Base-by-base conservation (phyloP, 1,140 invertebrate species). In the Halesus radiatus region DNA sequence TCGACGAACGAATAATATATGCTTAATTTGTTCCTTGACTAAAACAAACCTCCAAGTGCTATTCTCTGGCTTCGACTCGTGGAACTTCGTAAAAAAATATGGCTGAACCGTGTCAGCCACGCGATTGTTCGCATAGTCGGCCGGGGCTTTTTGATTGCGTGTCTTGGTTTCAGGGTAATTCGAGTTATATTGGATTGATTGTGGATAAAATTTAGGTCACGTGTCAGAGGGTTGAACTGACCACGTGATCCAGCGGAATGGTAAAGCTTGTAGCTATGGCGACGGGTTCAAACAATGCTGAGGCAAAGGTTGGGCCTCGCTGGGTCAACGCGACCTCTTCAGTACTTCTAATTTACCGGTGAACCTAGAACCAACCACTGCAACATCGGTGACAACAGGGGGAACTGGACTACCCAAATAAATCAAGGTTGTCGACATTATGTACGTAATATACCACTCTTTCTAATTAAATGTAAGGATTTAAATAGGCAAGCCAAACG, bases 211-310 rank as follows among this genome's bases (percentile, higher is more conserved):
- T 58, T 58, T 23, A 75, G 72, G 54, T 76, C 74, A 78, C 37
- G 62, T 72, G 66, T 52, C 53, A 53, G 53, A 29, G 76, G 58
- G 54, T 76, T 45, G 15, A n/a, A 50, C 37, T 23, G 52, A 52
- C 78, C 78, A 80, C 79, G 79, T 80, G 79, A 80, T 75, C 64
- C 53, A 29, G n/a, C 13, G 60, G 45, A 80, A 68, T 80, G 79
- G 79, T 23, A 60, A 75, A 58, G 74, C 58, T 74, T 74, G 80
- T 81, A 45, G 23, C 76, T 66, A 78, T 62, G 68, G 76, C 26
- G 32, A 81, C 53, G 45, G 20, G 23, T 58, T 45, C 75, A 81
- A 81, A 81, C 80, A 81, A 81, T 66, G 37, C 50, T 22, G 37
- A 52, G 23, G 6, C 20, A 29, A 13, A 29, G 16, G 62, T 18